Base-by-base conservation (phyloP, 2,797 vertebrate genomes). In the Champsocephalus esox region DNA sequence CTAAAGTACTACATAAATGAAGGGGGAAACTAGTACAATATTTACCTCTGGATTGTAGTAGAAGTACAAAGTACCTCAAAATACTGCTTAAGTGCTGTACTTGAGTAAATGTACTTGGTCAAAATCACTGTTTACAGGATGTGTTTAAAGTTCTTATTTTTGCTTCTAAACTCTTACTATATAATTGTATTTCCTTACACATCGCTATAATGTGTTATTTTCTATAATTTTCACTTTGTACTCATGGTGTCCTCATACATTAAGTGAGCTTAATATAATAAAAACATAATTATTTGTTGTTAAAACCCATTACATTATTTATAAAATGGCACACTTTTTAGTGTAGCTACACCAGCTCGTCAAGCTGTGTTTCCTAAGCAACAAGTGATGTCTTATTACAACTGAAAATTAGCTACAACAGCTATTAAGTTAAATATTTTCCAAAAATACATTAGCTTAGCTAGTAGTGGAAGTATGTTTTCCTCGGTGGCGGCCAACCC, bases 331-430 rank as follows among this genome's bases (percentile, higher is more conserved):
- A 49, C 49, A 16, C 38, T 44, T 54, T 8, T 44, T 66, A 54
- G 19, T 66, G 32, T 46, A 38, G 44, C 34, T 16, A 14, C 11
- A 41, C 0, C 12, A 46, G 46, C 11, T 34, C 3, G 3, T 17
- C 24, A 1, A 45, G 34, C 34, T 44, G 17, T 5, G 56, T 68
- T 63, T 16, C 81, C 62, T 8, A 7, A 61, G 67, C 75, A 75
- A 70, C 82, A 68, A 72, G 75, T 67, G 68, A 66, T 48, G 52
- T 11, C 19, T n/a, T 50, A 21, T 54, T 45, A 46, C 13, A 49
- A 11, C 46, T 10, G 7, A 14, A 28, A 4, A 16, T 24, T 5
- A 2, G 60, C n/a, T 69, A 3, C 13, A 34, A 32, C 2, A 5
- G 34, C 32, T 41, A n/a, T 45, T 17, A 54, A 75, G 24, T 4